These are phyloP conservation scores for Aspidoscelis tigris DNA, from an alignment of 2,113 vertebrate genomes.

Conservation along the genomic window DNA sequence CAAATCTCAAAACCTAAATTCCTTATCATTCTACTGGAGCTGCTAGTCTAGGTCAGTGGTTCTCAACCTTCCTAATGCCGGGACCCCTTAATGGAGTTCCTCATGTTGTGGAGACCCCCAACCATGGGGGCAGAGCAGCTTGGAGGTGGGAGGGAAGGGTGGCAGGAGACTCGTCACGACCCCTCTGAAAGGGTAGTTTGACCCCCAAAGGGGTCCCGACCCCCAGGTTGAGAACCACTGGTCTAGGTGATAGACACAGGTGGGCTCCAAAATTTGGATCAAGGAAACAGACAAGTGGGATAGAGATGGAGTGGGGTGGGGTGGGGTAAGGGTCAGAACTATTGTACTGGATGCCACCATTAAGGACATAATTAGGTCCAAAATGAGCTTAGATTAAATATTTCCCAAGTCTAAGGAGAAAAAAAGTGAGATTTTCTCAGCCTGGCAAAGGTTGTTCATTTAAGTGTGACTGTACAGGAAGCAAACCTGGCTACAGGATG, in stretches of 20 bases:
- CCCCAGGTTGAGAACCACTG: no score
- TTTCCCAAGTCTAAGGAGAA: neutral
- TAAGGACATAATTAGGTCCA: neutral
- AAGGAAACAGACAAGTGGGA: neutral
- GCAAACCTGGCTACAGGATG: no score
- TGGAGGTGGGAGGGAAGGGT: no score
- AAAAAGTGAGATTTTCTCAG: neutral
- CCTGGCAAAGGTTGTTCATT: neutral
- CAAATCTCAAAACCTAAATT: conserved; percentile 28
- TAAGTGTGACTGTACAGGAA: no score
- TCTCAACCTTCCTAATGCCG: no score
- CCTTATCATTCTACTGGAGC: neutral
- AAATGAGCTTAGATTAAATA: neutral
- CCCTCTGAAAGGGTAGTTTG: no score
- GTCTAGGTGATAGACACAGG: neutral
- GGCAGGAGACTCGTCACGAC: no score
- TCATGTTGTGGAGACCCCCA: no score
- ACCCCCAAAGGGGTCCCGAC: no score
- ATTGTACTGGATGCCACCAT: neutral
- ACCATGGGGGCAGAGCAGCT: no score
- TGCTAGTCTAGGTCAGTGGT: neutral
- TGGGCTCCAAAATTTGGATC: neutral
- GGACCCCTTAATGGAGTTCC: no score
- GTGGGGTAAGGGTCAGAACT: neutral
- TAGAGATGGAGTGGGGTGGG: neutral